A percentile compares a stretch with the other conserved stretches of the same genome.
Evolutionary conservation across 1,140 invertebrate genomes (phyloP).

Genomic region (Ips nitidus): DNA sequence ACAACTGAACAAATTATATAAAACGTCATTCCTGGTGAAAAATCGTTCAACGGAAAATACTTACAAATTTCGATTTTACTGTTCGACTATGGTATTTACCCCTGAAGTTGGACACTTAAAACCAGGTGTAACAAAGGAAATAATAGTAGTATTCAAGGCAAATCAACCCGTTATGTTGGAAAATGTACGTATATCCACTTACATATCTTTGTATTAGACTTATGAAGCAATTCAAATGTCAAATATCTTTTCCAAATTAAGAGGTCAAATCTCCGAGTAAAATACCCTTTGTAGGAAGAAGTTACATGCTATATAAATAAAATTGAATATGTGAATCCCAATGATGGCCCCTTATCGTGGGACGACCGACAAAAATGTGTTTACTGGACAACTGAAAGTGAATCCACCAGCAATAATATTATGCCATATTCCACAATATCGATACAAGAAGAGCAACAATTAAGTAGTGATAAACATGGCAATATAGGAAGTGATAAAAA

Average conservation of each 20-base stretch:
- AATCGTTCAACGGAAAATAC: slow-evolving; percentile 38
- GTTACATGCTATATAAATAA: slow-evolving; percentile 36
- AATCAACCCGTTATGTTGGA: slow-evolving; percentile 33
- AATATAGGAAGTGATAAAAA: too few relatives aligned
- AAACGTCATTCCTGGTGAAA: slow-evolving; percentile 40
- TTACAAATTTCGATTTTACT: slow-evolving; percentile 45
- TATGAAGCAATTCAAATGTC: too few relatives aligned
- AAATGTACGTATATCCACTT: slow-evolving; percentile 31
- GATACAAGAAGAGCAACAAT: too few relatives aligned
- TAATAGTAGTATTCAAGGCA: slow-evolving; percentile 42
- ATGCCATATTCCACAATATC: too few relatives aligned
- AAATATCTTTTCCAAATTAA: too few relatives aligned
- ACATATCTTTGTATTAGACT: too few relatives aligned
- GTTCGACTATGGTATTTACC: slow-evolving; percentile 39
- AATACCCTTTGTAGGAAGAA: slow-evolving; percentile 30
- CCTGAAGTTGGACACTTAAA: slow-evolving; percentile 46
- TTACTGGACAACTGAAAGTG: slow-evolving; percentile 29
- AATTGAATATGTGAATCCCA: slow-evolving; percentile 40
- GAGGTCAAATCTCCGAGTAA: not conserved
- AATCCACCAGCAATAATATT: too few relatives aligned
- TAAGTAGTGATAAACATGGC: too few relatives aligned
- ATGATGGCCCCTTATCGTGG: slow-evolving; percentile 42
- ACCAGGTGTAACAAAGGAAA: slow-evolving; percentile 41
- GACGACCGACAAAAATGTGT: slow-evolving; percentile 46
- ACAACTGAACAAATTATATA: slow-evolving; percentile 38